Evolutionary conservation across 2,888 invertebrate genomes (phyloP).

Genomic region (Nebria brevicollis): DNA sequence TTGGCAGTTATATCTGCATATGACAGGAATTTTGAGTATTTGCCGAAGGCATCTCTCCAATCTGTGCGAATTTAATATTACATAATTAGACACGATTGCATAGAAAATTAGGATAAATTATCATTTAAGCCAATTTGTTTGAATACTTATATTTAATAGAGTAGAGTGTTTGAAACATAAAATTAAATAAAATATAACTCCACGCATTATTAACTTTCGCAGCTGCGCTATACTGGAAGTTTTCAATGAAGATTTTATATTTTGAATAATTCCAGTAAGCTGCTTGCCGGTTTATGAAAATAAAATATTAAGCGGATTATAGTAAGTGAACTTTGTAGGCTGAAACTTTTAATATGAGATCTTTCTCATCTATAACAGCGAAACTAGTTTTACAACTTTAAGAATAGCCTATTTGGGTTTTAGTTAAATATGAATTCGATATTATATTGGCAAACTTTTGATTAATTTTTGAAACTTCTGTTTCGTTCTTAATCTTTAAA

Average conservation of each 20-base stretch:
- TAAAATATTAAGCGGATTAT: conserved; percentile 12
- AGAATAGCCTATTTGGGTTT: background rate
- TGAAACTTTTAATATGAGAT: background rate
- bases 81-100: background rate
- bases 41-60: background rate
- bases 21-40: background rate
- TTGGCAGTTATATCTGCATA: background rate
- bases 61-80: background rate
- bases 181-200: conserved; percentile 13
- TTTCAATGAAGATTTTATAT: conserved; percentile 27
- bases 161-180: too few species aligned
- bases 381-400: conserved; percentile 13
- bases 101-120: background rate
- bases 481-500: background rate
- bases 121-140: too few species aligned
- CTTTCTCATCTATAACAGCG: background rate
- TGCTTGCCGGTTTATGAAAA: background rate
- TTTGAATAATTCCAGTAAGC: conserved; percentile 27
- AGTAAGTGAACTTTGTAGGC: conserved; percentile 4
- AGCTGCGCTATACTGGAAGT: conserved; percentile 3
- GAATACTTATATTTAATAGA: too few species aligned
- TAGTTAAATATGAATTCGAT: background rate
- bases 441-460: conserved; percentile 15
- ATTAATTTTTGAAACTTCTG: background rate
- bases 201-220: conserved; percentile 28